Evolutionary conservation across 2,113 vertebrate species (phyloP).

Genomic region (Tachuris rubrigastra): DNA sequence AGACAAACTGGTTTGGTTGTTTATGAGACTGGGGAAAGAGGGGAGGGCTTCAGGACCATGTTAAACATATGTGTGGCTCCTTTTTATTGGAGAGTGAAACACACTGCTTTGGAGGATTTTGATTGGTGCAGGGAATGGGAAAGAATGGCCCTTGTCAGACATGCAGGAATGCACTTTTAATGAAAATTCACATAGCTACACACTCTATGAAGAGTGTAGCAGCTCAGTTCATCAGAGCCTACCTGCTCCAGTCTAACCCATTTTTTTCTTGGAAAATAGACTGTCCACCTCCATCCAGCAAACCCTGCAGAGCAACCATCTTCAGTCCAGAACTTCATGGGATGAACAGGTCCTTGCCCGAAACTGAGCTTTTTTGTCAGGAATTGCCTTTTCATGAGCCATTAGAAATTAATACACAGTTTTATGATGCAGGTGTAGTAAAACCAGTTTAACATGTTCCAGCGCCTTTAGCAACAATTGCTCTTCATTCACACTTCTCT

Average conservation of each 20-base stretch:
- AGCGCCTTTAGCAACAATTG: not conserved
- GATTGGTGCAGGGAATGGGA: not conserved
- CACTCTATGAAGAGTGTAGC: not conserved
- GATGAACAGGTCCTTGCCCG: not conserved
- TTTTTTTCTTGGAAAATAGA: not conserved
- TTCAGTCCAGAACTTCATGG: not conserved
- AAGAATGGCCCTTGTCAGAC: not conserved
- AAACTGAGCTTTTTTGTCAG: not conserved
- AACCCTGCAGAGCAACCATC: accelerated
- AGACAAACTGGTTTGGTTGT: not conserved
- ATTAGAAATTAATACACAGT: not conserved
- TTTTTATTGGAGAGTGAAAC: not conserved
- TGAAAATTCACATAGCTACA: not conserved
- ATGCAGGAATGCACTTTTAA: not conserved
- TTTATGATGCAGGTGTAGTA: not conserved
- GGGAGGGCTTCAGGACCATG: not conserved
- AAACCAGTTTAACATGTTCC: not conserved
- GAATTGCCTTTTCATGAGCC: not conserved
- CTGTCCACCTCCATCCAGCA: too few species aligned
- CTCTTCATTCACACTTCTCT: accelerated
- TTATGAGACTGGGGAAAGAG: not conserved
- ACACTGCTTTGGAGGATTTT: not conserved
- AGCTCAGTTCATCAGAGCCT: not conserved
- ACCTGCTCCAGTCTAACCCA: not conserved
- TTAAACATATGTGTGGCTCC: not conserved